Conservation (phyloP, 2,113 vertebrate species). For the Suricata suricatta region DNA sequence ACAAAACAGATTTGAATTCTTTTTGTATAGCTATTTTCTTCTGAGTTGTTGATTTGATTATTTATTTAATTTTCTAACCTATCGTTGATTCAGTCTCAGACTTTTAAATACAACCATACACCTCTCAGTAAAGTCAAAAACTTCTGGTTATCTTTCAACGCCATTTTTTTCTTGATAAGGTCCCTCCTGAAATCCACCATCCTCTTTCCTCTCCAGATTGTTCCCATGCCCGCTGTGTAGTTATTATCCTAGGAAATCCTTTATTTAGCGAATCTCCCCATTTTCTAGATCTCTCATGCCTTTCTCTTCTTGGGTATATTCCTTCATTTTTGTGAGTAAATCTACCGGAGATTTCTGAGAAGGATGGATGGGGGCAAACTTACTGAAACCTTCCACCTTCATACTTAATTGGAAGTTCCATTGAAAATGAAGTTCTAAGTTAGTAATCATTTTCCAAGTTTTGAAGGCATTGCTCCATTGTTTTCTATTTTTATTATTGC, state of each 20-base stretch:
- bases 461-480: neutral
- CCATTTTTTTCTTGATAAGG: neutral
- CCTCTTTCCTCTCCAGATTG: neutral
- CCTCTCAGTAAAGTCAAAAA: neutral
- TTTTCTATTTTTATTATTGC: neutral
- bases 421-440: neutral
- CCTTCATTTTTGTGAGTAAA: neutral
- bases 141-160: neutral
- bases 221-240: neutral
- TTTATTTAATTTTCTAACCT: neutral
- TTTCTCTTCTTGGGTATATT: neutral
- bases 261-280: neutral
- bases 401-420: neutral
- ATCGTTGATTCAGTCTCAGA: neutral
- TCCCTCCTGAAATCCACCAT: neutral
- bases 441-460: neutral
- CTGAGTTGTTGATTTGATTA: neutral
- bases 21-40: neutral
- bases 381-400: neutral
- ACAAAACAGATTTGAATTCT: neutral
- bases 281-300: neutral
- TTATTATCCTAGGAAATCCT: neutral
- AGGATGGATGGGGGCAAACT: neutral
- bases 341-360: neutral
- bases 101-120: neutral